Evolutionary conservation across 2,797 vertebrate species (phyloP).

Genomic region (Enteromius thamalakanensis): DNA sequence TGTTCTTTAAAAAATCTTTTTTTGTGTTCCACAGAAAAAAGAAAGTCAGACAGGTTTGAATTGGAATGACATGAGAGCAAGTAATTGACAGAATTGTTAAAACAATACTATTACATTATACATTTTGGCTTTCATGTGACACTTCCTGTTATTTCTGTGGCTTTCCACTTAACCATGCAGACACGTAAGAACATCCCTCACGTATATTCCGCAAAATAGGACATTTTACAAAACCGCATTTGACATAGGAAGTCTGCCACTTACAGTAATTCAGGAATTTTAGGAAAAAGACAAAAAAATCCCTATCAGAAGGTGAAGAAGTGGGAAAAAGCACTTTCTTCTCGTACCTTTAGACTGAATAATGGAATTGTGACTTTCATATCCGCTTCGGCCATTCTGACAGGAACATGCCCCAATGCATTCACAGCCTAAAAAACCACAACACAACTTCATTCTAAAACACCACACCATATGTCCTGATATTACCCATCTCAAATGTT

Average conservation of each 20-base stretch:
- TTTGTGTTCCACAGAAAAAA: neutral
- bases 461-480: neutral
- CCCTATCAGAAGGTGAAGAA: neutral
- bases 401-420: constrained; percentile 60
- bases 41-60: neutral
- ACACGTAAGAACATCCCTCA: neutral
- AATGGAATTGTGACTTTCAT: constrained; percentile 67
- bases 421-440: constrained; percentile 64
- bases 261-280: constrained; percentile 32
- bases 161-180: neutral
- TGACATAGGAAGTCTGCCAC: neutral
- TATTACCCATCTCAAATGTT: neutral
- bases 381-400: constrained; percentile 60
- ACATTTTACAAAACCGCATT: neutral
- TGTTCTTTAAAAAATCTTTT: neutral
- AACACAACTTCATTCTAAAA: constrained; percentile 9
- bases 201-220: neutral
- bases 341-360: constrained; percentile 74
- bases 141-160: constrained; percentile 3
- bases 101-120: neutral
- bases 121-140: neutral
- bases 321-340: neutral
- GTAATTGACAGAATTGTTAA: neutral
- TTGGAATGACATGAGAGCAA: neutral
- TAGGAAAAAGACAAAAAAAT: neutral